Percentiles rank a stretch among this genome's conserved stretches.
phyloP scores from a whole-genome alignment of 2,113 vertebrate genomes.

The Meles meles region DNA sequence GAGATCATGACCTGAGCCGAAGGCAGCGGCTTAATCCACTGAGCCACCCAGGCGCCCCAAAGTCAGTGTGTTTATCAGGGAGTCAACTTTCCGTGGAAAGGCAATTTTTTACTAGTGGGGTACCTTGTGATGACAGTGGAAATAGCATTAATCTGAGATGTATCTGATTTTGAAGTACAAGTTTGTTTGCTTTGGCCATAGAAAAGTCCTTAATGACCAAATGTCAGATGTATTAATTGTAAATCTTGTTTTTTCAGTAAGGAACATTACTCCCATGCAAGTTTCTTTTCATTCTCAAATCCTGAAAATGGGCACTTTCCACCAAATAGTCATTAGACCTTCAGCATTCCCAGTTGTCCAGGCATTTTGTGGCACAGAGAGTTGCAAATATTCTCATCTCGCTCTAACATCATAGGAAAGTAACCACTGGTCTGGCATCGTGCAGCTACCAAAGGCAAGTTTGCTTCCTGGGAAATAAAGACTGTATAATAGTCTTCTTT shows the following conservation, averaged over 20 bases:
- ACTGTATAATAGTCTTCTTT: conserved; percentile 35
- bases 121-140: background rate
- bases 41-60: no score
- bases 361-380: background rate
- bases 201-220: background rate
- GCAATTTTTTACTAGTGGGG: background rate
- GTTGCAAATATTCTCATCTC: conserved; percentile 6
- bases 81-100: background rate
- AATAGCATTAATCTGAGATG: background rate
- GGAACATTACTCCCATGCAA: background rate
- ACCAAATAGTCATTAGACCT: background rate
- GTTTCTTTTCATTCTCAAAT: background rate
- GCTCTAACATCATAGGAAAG: background rate
- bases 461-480: conserved; percentile 10
- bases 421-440: background rate
- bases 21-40: no score
- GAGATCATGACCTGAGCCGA: no score
- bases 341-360: background rate
- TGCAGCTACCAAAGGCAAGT: background rate
- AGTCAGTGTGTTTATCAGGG: background rate
- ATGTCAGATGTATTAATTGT: background rate
- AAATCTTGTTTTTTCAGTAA: conserved; percentile 1
- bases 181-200: background rate
- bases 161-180: background rate
- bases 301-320: background rate